Percentiles rank a stretch among this genome's conserved stretches.
Conservation (phyloP, 2,888 invertebrate genomes). For the Amphiduros pacificus region DNA sequence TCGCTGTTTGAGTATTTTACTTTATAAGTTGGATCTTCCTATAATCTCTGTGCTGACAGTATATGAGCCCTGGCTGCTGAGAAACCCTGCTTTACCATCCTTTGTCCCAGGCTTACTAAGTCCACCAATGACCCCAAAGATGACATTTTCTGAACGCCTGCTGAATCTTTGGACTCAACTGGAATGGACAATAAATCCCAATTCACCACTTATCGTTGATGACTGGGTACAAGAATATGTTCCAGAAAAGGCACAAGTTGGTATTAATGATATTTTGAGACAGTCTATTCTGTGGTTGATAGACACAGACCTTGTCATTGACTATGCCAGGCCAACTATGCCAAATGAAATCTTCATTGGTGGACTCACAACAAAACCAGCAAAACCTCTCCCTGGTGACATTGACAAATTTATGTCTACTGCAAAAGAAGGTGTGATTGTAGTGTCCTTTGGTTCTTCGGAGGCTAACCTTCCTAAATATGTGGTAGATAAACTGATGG, state of each 20-base stretch:
- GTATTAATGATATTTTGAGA: background rate
- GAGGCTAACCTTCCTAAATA: too few relatives aligned
- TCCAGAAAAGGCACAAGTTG: background rate
- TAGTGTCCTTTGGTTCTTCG: background rate
- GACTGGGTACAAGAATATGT: background rate
- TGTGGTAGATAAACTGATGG: background rate
- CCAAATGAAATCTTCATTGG: background rate
- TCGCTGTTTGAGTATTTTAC: background rate
- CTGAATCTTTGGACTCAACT: background rate
- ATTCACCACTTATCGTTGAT: background rate
- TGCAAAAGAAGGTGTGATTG: background rate
- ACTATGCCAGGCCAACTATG: background rate
- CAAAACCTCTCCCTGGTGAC: background rate
- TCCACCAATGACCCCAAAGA: background rate
- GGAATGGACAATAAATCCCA: background rate
- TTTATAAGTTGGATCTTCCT: background rate
- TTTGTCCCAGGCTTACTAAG: background rate
- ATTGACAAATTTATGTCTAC: background rate
- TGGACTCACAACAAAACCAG: background rate
- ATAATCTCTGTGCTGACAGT: background rate
- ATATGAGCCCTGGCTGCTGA: slow-evolving; percentile 9
- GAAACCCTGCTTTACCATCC: background rate
- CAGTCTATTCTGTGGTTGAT: background rate
- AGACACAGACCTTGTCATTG: background rate
- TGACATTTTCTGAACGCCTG: background rate